phyloP scores from a whole-genome alignment of 2,888 invertebrate species.

The Lamproptera curius region DNA sequence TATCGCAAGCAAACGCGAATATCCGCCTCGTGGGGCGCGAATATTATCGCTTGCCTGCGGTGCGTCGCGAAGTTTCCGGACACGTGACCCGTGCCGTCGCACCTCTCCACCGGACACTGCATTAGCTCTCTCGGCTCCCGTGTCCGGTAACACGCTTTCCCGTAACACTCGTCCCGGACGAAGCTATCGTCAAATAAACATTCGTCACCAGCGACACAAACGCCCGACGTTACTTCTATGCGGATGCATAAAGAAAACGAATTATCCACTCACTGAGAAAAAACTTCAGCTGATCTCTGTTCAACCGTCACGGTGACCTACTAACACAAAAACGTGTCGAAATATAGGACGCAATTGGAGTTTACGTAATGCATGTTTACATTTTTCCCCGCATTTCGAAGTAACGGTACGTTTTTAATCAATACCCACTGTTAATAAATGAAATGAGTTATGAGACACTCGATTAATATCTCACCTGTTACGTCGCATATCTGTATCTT shows the following conservation, averaged over 20 bases:
- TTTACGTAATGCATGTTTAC: conserved; percentile 13
- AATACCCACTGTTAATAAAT: not conserved
- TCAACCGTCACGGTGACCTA: conserved; percentile 9
- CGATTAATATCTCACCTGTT: conserved; percentile 55
- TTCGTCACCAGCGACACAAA: too few species aligned
- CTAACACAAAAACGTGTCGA: conserved; percentile 8
- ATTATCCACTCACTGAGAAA: too few species aligned
- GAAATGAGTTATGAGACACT: not conserved
- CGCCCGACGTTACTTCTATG: too few species aligned
- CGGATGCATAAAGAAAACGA: too few species aligned
- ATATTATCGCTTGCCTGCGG: conserved; percentile 84
- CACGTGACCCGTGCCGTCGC: conserved; percentile 93
- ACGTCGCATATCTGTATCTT: conserved; percentile 58
- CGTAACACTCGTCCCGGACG: conserved; percentile 62
- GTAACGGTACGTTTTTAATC: not conserved
- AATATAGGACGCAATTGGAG: conserved; percentile 5
- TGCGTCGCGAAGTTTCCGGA: conserved; percentile 94
- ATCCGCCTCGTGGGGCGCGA: conserved; percentile 65
- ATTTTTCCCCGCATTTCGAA: not conserved
- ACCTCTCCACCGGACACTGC: conserved; percentile 88
- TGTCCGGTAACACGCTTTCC: conserved; percentile 71
- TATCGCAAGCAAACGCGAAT: conserved; percentile 35
- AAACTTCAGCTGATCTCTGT: too few species aligned
- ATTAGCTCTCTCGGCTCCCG: conserved; percentile 86
- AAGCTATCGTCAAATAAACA: conserved; percentile 56